Evolutionary conservation across 2,113 vertebrate genomes (phyloP), one percentile per base, ranked within the genome.

Genomic region (Galeopterus variegatus): DNA sequence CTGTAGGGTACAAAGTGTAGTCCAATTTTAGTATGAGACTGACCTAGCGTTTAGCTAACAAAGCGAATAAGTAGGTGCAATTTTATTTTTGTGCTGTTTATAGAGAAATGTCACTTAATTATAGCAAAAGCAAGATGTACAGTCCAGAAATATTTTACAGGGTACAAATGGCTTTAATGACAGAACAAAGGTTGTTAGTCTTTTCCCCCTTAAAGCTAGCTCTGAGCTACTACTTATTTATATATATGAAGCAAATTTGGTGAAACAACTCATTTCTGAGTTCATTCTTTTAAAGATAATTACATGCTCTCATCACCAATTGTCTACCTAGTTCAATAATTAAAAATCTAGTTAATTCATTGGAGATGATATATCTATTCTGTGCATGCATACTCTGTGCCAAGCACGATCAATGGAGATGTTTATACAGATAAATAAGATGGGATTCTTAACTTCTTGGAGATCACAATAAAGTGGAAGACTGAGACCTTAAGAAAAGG

Each of bases 1-100:
- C 56, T 33, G 33, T 52, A 41, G 67, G 73, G n/a, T 54, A 21
- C 36, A 58, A 13, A 17, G 15, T 75, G 18, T 45, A 76, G 62
- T 58, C 18, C 73, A 81, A 26, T 75, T 85, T 86, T 79, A 75
- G 6, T 54, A 28, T 48, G 86, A 94, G 83, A 45, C 8, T 77
- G 69, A 86, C 65, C 56, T 86, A 52, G 12, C 17, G 77, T 91
- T 93, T 93, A 90, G 31, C 50, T 80, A 97, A 75, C 82, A 88
- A 94, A 96, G 77, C 24, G 4, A 79, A 83, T 21, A 92, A 75
- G 82, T 31, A 91, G 52, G 77, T n/a, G 12, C 26, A 73, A 76
- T 72, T 89, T 75, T 77, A 56, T 81, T 91, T 96, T 94, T 87
- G n/a, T 94, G 18, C 19, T 50, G 4, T 65, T 95, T 62, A 48